Evolutionary conservation across 2,888 invertebrate genomes (phyloP), one percentile per base, ranked within the genome.

Genomic region (Reticulitermes lucifugus): DNA sequence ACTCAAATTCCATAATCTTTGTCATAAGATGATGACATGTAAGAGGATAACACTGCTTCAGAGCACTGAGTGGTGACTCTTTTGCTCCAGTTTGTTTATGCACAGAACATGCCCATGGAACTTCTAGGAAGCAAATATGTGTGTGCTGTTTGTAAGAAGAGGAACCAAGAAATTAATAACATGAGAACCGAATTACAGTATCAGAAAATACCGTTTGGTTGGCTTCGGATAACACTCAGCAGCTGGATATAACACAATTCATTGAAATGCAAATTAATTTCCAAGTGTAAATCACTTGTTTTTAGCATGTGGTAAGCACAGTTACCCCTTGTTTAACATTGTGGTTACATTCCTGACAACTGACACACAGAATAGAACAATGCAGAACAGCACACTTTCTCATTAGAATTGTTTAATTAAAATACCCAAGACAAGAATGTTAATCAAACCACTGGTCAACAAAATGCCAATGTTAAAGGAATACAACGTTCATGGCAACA

Each of bases 1-100:
- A 25, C 7, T 70, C 29, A 70, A 25, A 35, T 73, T 29, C 21
- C n/a, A 9, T 73, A 73, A 18, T 41, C 14, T 73, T 14, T 41
- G 41, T 73, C 12, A 41, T 41, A 35, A 73, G n/a, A 21, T 41
- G 35, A 73, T 73, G 73, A 73, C 14, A 73, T 35, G 41, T 21
- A 73, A 73, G 14, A 60, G 7, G 65, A 65, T 65, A 25, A 73
- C 71, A 71, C n/a, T 71, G 29, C 14, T n/a, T 60, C 14, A 65
- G n/a, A 10, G n/a, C 1, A 65, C 18, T 4, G 14, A 55, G 18
- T 6, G 70, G 25, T 73, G 9, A 73, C 14, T 4, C 41, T 41
- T 41, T 73, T 35, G 73, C 41, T 73, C 18, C 73, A 41, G 41
- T 73, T 73, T 73, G 73, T 73, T 73, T 73, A 73, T 73, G 41